Evolutionary conservation across 2,797 vertebrate species (phyloP).

Genomic region (Coreius guichenoti): DNA sequence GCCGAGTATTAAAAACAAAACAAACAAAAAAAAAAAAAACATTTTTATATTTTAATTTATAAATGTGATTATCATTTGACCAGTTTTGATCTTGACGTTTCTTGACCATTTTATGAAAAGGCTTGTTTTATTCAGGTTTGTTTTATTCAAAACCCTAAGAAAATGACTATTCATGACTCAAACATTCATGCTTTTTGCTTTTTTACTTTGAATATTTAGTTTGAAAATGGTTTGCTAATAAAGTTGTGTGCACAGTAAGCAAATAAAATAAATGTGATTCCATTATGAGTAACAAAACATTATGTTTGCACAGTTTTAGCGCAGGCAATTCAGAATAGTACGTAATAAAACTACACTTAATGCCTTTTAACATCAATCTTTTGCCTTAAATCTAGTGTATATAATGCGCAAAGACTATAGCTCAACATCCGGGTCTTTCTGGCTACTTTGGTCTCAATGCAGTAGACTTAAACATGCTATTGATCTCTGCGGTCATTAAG

Average conservation of each 20-base stretch:
- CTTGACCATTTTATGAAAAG: neutral
- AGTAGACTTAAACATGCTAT: constrained; percentile 43
- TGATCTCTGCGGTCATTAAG: constrained; percentile 49
- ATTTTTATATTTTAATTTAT: too few relatives aligned
- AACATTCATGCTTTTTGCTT: neutral
- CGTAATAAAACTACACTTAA: neutral
- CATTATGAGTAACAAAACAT: neutral
- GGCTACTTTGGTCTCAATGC: constrained; percentile 37
- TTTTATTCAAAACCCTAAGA: neutral
- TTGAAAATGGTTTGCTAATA: neutral
- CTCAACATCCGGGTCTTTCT: neutral
- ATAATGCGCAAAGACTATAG: neutral
- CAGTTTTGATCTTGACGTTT: neutral
- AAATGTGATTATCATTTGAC: neutral
- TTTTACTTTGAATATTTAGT: neutral
- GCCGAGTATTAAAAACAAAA: too few relatives aligned
- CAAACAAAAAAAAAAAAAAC: too few relatives aligned
- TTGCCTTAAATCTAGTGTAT: neutral
- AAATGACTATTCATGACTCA: neutral
- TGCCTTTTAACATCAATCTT: neutral
- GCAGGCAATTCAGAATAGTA: neutral
- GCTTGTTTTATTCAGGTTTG: neutral
- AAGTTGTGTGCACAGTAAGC: neutral
- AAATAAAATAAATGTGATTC: neutral
- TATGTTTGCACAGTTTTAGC: neutral